These are phyloP conservation scores for Coptodon bakossiorum DNA, from an alignment of 2,113 vertebrate species.

Conservation along the genomic window DNA sequence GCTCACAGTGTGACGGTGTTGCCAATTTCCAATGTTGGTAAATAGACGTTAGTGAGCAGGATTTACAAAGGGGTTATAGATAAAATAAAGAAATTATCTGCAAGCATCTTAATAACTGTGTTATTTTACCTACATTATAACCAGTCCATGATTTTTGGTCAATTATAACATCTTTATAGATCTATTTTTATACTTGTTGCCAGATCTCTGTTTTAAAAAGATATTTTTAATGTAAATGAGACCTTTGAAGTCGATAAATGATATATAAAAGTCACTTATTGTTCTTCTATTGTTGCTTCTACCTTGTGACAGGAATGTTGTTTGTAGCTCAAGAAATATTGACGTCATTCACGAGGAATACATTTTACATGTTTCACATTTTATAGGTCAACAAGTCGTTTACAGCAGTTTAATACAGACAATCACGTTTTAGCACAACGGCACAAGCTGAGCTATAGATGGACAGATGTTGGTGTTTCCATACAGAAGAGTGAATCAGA, in stretches of 20 bases:
- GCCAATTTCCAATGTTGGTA: neutral
- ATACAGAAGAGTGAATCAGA: neutral
- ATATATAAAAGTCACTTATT: neutral
- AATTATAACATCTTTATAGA: neutral
- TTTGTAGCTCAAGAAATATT: neutral
- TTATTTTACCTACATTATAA: neutral
- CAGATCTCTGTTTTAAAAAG: fast-evolving
- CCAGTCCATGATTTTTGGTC: neutral
- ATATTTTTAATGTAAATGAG: neutral
- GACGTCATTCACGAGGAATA: neutral
- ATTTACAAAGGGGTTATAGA: neutral
- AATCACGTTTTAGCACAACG: neutral
- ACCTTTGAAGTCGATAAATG: neutral
- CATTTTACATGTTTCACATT: neutral
- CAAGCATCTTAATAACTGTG: neutral
- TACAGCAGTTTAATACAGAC: neutral
- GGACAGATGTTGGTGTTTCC: neutral
- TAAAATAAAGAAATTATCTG: neutral
- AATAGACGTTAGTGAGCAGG: neutral
- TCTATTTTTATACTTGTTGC: neutral
- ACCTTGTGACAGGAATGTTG: neutral
- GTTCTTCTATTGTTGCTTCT: neutral
- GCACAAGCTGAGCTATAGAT: neutral
- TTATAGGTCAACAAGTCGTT: neutral
- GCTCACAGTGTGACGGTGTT: neutral